Base-by-base conservation (phyloP, 2,888 invertebrate genomes). In the Parnassius apollo region DNA sequence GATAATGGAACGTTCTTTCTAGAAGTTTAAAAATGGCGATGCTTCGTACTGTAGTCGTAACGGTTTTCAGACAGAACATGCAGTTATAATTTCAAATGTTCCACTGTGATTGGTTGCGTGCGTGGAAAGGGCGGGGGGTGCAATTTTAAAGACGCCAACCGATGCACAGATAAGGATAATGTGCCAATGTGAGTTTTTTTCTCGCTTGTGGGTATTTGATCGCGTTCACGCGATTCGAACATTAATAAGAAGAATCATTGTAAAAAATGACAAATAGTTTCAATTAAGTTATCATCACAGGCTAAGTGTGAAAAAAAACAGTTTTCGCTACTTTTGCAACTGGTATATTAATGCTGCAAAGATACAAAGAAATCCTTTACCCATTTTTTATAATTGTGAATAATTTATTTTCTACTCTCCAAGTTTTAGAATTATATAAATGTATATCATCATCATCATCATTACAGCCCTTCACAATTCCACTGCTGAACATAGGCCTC, bases 61-160 rank as follows among this genome's bases (percentile, higher is more conserved):
- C 67, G 73, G 76, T 77, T 82, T 77, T 46, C 77, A 78, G 74
- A 78, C 76, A 74, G 75, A 77, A 80, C 77, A 80, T 78, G 77
- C 80, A 81, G 79, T 82, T 84, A 78, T 82, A 83, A 86, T 85
- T 84, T 85, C 77, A 72, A 81, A 80, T 79, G 81, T 79, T 80
- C 82, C 76, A 78, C 77, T 78, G 79, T 83, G 86, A 88, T 88
- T 88, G 88, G 87, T 72, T 67, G 69, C 65, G 69, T 64, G 70
- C 66, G 59, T 62, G 58, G 68, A 72, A 74, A 69, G 77, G 80
- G 75, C 75, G 69, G 74, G 68, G 73, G 71, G 73, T 72, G 72
- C 77, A 69, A 69, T 75, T 69, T 69, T 72, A 68, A 67, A 76
- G 78, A 78, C 75, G 78, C 80, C 78, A 80, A 73, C 76, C 70